A percentile compares a stretch with the other conserved stretches of the same genome.
These are phyloP conservation scores for Lichenostomus cassidix DNA, from an alignment of 2,113 vertebrate genomes.

Conservation along the genomic window DNA sequence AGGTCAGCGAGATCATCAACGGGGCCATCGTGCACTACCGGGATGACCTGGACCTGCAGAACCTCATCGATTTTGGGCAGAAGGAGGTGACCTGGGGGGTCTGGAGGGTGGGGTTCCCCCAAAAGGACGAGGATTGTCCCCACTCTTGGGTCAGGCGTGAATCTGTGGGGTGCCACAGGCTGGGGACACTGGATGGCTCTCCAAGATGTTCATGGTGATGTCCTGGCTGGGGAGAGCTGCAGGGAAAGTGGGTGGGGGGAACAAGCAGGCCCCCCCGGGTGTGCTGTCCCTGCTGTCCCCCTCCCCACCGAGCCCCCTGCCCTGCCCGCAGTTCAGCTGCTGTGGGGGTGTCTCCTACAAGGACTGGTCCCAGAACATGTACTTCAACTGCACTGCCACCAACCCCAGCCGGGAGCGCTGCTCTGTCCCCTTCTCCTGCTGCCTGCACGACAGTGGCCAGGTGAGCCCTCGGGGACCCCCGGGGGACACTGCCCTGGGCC, in stretches of 20 bases:
- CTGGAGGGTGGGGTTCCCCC: background rate
- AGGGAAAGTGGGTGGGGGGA: background rate
- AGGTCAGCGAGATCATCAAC: slow-evolving; percentile 11
- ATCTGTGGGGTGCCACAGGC: too few relatives aligned
- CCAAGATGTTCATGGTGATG: fast-evolving
- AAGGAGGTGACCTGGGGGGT: background rate
- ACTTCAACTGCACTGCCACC: slow-evolving; percentile 2
- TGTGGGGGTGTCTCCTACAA: background rate
- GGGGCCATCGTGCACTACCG: slow-evolving; percentile 16
- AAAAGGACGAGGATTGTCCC: background rate
- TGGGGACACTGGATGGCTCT: background rate
- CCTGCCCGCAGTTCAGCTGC: background rate
- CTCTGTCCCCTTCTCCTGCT: slow-evolving; percentile 29
- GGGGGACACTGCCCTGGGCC: background rate
- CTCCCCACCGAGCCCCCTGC: background rate
- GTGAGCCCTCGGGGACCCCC: background rate
- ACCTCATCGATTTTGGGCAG: slow-evolving; percentile 4
- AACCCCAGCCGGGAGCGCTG: slow-evolving; percentile 23
- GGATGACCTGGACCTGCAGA: slow-evolving; percentile 17
- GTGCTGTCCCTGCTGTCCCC: background rate
- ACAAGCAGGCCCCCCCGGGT: background rate
- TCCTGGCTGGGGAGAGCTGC: background rate
- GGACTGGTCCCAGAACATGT: slow-evolving; percentile 32
- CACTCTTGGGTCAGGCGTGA: background rate
- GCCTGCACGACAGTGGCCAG: background rate